Percentiles rank a stretch among this genome's conserved stretches.
Conservation (phyloP, 2,113 vertebrate genomes). For the Cygnus buccinator region DNA sequence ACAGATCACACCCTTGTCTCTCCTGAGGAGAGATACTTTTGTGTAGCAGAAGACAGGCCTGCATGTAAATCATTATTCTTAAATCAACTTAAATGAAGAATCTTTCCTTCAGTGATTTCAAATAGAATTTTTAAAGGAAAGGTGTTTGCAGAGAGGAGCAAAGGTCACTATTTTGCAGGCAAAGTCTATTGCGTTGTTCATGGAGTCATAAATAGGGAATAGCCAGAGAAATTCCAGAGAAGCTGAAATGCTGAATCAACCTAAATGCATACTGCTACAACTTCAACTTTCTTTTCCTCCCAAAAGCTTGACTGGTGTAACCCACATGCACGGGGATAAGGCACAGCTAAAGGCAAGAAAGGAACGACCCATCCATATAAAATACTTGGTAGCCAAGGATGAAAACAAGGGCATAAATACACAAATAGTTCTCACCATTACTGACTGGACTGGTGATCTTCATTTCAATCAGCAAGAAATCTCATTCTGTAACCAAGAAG, state of each 20-base stretch:
- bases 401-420: not conserved
- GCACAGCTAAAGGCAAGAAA: not conserved
- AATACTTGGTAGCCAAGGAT: not conserved
- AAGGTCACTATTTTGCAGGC: not conserved
- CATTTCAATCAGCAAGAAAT: slow-evolving; percentile 54
- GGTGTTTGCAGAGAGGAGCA: not conserved
- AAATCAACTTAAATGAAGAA: not conserved
- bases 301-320: not conserved
- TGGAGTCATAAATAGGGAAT: not conserved
- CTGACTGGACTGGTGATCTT: slow-evolving; percentile 66
- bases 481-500: slow-evolving; percentile 70
- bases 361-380: not conserved
- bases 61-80: not conserved
- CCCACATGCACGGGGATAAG: not conserved
- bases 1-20: not conserved
- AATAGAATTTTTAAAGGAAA: not conserved
- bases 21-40: not conserved
- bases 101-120: not conserved
- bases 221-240: not conserved
- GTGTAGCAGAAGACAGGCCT: not conserved
- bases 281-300: not conserved
- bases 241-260: not conserved
- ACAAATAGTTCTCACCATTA: slow-evolving; percentile 59
- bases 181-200: not conserved
- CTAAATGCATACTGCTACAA: not conserved